These are phyloP conservation scores for Amphilophus citrinellus DNA, from an alignment of 2,113 vertebrate genomes.

Conservation along the genomic window DNA sequence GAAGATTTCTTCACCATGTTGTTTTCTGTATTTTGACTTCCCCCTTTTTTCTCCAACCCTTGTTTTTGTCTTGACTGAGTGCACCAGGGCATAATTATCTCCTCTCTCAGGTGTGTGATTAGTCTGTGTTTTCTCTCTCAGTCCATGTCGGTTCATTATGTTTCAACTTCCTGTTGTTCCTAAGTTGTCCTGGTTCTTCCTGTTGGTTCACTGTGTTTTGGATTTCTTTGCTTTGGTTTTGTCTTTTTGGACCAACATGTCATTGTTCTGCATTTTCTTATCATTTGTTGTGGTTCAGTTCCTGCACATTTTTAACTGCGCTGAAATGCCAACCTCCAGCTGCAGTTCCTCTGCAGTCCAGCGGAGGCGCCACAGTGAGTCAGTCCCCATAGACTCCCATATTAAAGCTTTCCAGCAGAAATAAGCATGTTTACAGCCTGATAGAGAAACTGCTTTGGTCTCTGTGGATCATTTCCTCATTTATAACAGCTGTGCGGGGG, in stretches of 20 bases:
- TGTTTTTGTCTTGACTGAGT: background rate
- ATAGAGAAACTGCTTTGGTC: background rate
- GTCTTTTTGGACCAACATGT: fast-evolving
- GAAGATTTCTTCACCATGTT: background rate
- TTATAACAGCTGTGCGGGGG: background rate
- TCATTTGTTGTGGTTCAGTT: background rate
- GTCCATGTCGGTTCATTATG: too few species aligned
- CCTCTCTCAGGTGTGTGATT: background rate
- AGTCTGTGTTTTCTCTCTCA: too few species aligned
- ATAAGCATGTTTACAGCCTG: background rate
- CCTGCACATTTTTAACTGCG: too few species aligned
- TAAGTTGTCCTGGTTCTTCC: background rate
- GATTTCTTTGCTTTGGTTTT: background rate
- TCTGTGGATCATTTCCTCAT: background rate
- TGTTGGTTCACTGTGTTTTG: background rate
- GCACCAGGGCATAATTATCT: background rate
- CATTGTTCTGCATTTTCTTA: background rate
- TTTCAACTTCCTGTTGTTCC: too few species aligned
- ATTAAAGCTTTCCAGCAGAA: background rate
- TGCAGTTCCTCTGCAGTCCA: background rate
- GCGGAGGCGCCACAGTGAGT: background rate
- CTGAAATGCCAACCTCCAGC: fast-evolving
- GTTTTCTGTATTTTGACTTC: background rate
- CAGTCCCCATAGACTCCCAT: background rate
- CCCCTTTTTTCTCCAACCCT: background rate